Evolutionary conservation across 2,888 invertebrate genomes (phyloP).

Genomic region (Embidobia sp.): DNA sequence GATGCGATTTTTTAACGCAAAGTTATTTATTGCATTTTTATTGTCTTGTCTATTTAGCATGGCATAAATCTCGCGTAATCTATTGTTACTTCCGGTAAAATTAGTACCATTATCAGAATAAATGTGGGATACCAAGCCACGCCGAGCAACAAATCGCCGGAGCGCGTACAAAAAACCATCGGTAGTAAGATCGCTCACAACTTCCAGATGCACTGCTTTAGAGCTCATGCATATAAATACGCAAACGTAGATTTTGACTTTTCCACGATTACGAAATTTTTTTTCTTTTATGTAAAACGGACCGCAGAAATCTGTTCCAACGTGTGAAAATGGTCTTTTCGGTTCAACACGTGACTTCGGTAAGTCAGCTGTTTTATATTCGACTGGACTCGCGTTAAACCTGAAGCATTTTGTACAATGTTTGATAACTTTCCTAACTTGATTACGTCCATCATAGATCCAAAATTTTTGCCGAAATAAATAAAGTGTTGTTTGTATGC

Average conservation of each 20-base stretch:
- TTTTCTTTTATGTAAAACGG: neutral
- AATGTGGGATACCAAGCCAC: neutral
- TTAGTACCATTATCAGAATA: neutral
- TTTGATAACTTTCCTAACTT: conserved; percentile 44
- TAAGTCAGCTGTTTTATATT: neutral
- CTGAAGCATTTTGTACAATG: conserved; percentile 14
- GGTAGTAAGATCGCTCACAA: no score
- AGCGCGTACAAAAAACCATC: neutral
- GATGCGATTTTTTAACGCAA: conserved; percentile 22
- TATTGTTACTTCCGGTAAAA: neutral
- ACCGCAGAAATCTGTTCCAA: neutral
- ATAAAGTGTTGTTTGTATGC: conserved; percentile 66
- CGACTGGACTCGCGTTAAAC: neutral
- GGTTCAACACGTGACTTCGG: neutral
- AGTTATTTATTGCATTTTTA: neutral
- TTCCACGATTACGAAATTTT: neutral
- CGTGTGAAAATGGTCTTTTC: neutral
- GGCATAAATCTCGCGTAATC: neutral
- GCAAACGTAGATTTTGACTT: neutral
- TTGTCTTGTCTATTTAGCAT: neutral
- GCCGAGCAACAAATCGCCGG: neutral
- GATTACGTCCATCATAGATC: conserved; percentile 61
- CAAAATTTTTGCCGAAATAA: conserved; percentile 65
- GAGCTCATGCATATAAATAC: neutral
- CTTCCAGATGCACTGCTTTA: no score